phyloP scores from a whole-genome alignment of 1,140 invertebrate species.

The Heliconius hermathena region DNA sequence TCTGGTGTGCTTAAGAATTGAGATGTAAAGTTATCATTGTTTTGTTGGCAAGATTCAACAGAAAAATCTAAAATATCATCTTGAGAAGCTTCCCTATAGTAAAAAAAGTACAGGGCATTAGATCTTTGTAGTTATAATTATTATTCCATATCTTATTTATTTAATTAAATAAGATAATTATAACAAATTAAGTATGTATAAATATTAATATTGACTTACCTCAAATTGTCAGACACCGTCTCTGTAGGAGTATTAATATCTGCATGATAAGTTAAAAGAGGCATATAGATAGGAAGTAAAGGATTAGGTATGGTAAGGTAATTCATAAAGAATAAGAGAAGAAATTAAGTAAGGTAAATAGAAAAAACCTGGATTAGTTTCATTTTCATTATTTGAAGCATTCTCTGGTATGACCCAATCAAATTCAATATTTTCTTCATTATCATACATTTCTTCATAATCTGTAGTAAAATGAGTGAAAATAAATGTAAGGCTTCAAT shows the following conservation, averaged over 20 bases:
- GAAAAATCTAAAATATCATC: constrained; percentile 60
- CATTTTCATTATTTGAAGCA: constrained; percentile 41
- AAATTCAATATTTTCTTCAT: constrained; percentile 64
- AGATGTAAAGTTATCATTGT: constrained; percentile 55
- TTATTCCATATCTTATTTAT: neutral
- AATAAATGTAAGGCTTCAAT: neutral
- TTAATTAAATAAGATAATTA: neutral
- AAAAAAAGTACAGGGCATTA: constrained; percentile 34
- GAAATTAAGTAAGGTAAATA: constrained; percentile 21
- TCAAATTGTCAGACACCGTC: neutral
- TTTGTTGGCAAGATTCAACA: constrained; percentile 54
- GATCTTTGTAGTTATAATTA: neutral
- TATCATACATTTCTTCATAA: constrained; percentile 60
- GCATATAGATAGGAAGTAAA: neutral
- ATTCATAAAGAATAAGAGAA: neutral
- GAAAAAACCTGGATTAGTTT: constrained; percentile 55
- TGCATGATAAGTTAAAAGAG: neutral
- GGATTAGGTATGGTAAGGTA: neutral
- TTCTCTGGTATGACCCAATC: constrained; percentile 61
- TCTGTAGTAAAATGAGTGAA: constrained; percentile 39
- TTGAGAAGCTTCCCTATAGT: constrained; percentile 46
- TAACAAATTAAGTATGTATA: neutral
- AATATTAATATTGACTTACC: neutral
- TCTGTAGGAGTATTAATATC: neutral
- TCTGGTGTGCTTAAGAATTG: constrained; percentile 72